Evolutionary conservation across 2,113 vertebrate genomes (phyloP).

Genomic region (Mesocricetus auratus): DNA sequence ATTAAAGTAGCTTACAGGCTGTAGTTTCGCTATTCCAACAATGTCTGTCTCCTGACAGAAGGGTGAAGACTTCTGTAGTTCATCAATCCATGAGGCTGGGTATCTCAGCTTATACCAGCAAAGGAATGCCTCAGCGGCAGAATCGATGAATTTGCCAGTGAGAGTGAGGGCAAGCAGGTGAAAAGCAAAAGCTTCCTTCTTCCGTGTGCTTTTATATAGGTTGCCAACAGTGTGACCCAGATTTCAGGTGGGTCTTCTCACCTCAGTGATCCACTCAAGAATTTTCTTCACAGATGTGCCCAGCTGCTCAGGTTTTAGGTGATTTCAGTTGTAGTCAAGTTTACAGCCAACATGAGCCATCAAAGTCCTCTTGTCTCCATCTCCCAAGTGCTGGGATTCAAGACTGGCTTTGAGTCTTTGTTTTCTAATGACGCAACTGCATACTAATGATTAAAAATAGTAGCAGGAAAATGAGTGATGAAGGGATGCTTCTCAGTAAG

Average conservation of each 20-base stretch:
- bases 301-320: background rate
- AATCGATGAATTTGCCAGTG: background rate
- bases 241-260: background rate
- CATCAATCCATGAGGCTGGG: background rate
- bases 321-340: background rate
- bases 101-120: background rate
- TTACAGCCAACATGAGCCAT: background rate
- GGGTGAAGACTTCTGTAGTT: background rate
- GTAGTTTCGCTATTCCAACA: background rate
- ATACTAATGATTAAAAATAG: background rate
- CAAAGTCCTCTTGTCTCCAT: background rate
- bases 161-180: background rate
- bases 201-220: background rate
- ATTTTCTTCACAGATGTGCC: background rate
- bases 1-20: background rate
- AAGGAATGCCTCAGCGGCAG: background rate
- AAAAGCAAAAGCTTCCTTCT: background rate
- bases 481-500: background rate
- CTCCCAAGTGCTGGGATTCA: background rate
- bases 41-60: background rate
- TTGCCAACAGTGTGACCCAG: background rate
- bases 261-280: background rate
- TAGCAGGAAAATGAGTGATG: background rate
- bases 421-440: background rate
- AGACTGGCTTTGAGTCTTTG: background rate